phyloP scores from a whole-genome alignment of 2,797 vertebrate genomes.

The Typhlichthys eigenmanni region DNA sequence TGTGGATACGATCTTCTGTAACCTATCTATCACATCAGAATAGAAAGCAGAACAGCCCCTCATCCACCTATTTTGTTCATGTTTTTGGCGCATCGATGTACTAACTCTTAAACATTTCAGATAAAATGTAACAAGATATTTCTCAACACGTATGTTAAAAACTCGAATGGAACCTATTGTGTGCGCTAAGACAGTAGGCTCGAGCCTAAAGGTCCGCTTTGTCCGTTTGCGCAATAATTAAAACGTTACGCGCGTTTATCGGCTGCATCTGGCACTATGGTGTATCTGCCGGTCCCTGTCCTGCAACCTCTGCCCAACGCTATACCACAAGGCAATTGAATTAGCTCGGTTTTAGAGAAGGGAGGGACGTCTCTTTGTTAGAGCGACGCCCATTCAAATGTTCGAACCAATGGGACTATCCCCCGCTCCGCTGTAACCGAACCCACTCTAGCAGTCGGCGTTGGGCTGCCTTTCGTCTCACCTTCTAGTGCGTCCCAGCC shows the following conservation, averaged over 20 bases:
- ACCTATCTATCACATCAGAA: neutral
- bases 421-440: conserved; percentile 75
- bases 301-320: conserved; percentile 47
- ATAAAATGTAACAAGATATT: neutral
- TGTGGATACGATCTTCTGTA: neutral
- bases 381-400: conserved; percentile 78
- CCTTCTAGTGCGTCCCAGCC: conserved; percentile 61
- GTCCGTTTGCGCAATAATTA: conserved; percentile 53
- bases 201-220: conserved; percentile 31
- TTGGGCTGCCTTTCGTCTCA: conserved; percentile 75
- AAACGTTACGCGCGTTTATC: conserved; percentile 51
- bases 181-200: conserved; percentile 18
- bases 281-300: conserved; percentile 47
- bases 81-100: too few relatives aligned
- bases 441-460: conserved; percentile 73
- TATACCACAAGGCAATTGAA: conserved; percentile 83
- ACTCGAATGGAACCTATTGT: conserved; percentile 4
- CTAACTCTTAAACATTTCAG: too few relatives aligned
- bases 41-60: too few relatives aligned
- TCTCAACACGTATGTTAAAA: too few relatives aligned
- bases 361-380: conserved; percentile 73
- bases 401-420: conserved; percentile 82
- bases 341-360: conserved; percentile 82
- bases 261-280: conserved; percentile 37
- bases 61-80: too few relatives aligned